Evolutionary conservation across 2,113 vertebrate genomes (phyloP).

Genomic region (Anoura caudifer): DNA sequence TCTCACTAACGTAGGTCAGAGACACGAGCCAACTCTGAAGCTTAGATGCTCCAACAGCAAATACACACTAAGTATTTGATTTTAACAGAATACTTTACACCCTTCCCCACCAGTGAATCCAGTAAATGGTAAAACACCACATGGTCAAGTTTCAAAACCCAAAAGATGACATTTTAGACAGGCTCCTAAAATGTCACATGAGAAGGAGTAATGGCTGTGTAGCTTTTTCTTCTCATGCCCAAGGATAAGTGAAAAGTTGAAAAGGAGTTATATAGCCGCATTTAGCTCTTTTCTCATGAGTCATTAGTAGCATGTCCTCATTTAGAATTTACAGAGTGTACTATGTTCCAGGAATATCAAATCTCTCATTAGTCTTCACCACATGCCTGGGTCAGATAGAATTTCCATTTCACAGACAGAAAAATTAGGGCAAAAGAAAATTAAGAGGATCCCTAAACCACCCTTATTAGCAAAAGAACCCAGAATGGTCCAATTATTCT

Average conservation of each 20-base stretch:
- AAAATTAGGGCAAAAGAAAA: not conserved
- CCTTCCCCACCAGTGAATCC: not conserved
- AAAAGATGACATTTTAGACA: not conserved
- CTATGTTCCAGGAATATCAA: not conserved
- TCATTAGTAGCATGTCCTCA: not conserved
- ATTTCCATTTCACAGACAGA: conserved; percentile 24
- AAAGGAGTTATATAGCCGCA: not conserved
- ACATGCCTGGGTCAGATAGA: not conserved
- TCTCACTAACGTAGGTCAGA: not conserved
- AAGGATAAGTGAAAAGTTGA: not conserved
- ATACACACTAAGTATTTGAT: not conserved
- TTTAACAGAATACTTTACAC: not conserved
- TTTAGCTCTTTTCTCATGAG: not conserved
- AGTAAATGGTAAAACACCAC: not conserved
- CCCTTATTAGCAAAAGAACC: not conserved
- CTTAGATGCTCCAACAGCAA: not conserved
- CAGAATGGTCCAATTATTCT: not conserved
- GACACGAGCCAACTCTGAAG: not conserved
- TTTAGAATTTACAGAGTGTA: not conserved
- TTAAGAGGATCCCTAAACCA: not conserved
- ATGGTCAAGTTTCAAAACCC: not conserved
- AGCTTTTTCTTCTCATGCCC: not conserved
- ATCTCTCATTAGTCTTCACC: not conserved
- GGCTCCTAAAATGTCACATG: not conserved
- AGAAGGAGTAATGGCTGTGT: not conserved